Evolutionary conservation across 2,113 vertebrate species (phyloP), one percentile per base, ranked within the genome.

Genomic region (Tragelaphus imberbis): DNA sequence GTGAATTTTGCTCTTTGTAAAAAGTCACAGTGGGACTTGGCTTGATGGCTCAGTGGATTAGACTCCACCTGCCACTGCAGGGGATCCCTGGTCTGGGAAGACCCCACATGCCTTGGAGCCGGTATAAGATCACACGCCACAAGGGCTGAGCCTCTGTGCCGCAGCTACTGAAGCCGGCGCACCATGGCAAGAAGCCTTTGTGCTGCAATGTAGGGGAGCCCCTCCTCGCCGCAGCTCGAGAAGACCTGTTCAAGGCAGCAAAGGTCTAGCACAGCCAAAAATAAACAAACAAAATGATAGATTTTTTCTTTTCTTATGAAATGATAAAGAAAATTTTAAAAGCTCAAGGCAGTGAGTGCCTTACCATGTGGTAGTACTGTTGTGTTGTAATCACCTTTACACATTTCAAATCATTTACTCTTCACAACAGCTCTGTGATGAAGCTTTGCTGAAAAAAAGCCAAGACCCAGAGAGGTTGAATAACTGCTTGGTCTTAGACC

Each of bases 1-100:
- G 51, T 96, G 40, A 44, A 68, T 86, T 87, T 94, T 75, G 36
- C 30, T 91, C 51, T 81, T 51, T 84, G 12, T 91, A 55, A 84
- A 56, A 75, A 44, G 36, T 65, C 21, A 56, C 53, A 9, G 12
- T 63, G 13, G 36, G 71, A 25, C 71, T 75, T 75, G 3, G 36
- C 71, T 23, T 77, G 11, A 25, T 12, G 71, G 36, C 21, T 25
- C 21, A 75, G 71, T 25, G 68, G n/a, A 10, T 40, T 19, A 11
- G 68, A 71, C 11, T 36, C 19, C n/a, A 21, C 68, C 68, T 71
- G n/a, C 68, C 68, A 6, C 4, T 21, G n/a, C 19, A 36, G n/a
- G 19, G n/a, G n/a, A 36, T 71, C 68, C 68, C 68, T 71, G n/a
- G n/a, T 36, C n/a, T 71, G 68, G n/a, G 17, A 71, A 68, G 65